Evolutionary conservation across 1,140 invertebrate genomes (phyloP).

Genomic region (Nephotettix cincticeps): DNA sequence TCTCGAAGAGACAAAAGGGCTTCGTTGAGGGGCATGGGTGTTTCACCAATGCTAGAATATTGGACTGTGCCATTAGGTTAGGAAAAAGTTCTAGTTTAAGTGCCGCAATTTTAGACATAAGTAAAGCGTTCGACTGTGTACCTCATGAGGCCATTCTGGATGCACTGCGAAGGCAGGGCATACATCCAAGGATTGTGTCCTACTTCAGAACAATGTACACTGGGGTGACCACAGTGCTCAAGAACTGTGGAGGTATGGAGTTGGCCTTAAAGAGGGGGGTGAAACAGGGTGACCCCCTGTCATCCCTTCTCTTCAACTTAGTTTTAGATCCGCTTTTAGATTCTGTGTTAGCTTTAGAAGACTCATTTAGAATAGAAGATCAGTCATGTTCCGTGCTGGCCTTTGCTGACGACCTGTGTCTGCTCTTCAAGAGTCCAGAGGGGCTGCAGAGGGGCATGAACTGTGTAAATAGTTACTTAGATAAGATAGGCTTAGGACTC

Average conservation of each 20-base stretch:
- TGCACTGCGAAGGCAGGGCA: not conserved
- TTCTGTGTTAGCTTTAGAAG: slow-evolving; percentile 25
- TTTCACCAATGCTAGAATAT: too few relatives aligned
- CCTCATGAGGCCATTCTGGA: not conserved
- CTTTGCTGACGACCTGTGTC: slow-evolving; percentile 45
- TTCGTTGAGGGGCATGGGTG: too few relatives aligned
- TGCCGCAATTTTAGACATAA: not conserved
- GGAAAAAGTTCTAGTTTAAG: too few relatives aligned
- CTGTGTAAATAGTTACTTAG: slow-evolving; percentile 28
- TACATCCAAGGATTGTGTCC: too few relatives aligned
- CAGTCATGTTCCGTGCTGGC: slow-evolving; percentile 35
- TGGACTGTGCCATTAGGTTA: too few relatives aligned
- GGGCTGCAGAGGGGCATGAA: slow-evolving; percentile 31
- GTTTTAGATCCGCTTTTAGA: slow-evolving; percentile 42
- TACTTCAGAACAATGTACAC: not conserved
- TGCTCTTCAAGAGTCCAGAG: slow-evolving; percentile 30
- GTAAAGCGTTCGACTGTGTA: not conserved
- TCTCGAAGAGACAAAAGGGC: too few relatives aligned
- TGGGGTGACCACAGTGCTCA: not conserved
- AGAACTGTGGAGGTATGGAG: not conserved
- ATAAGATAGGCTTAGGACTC: slow-evolving; percentile 26
- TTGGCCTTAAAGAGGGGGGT: slow-evolving; percentile 42
- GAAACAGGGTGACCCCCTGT: slow-evolving; percentile 47
- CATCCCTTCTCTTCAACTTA: slow-evolving; percentile 46
- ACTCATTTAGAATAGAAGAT: not conserved